Conservation (phyloP, 2,797 vertebrate species). For the Peromyscus melanophrys region DNA sequence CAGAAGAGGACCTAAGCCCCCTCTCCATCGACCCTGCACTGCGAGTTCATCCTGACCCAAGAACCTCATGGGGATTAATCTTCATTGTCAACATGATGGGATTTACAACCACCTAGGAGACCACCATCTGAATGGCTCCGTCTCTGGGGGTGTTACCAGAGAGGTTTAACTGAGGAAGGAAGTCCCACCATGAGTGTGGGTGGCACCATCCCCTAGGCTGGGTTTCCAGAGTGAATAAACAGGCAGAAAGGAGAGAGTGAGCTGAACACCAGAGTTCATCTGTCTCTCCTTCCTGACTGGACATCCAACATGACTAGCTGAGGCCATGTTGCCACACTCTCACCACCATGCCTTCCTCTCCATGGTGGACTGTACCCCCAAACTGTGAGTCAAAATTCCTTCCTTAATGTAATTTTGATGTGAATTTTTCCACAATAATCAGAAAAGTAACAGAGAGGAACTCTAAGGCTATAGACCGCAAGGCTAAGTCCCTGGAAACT, state of each 20-base stretch:
- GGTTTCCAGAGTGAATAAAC: too few relatives aligned
- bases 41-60: too few relatives aligned
- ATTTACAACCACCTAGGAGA: neutral
- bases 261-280: neutral
- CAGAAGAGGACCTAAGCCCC: neutral
- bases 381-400: neutral
- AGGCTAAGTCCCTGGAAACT: fast-evolving
- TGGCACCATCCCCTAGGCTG: neutral
- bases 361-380: fast-evolving
- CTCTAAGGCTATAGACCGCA: neutral
- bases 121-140: too few relatives aligned
- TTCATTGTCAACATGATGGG: neutral
- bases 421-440: too few relatives aligned
- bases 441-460: neutral
- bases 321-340: neutral
- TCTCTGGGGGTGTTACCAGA: neutral
- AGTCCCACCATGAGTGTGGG: too few relatives aligned
- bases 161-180: neutral
- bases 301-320: too few relatives aligned
- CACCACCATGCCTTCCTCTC: fast-evolving
- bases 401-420: neutral
- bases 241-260: neutral
- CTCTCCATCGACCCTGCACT: fast-evolving
- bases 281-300: neutral
- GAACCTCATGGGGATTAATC: neutral